These are phyloP conservation scores for Phyllostomus hastatus DNA, from an alignment of 2,113 vertebrate species.

Conservation along the genomic window DNA sequence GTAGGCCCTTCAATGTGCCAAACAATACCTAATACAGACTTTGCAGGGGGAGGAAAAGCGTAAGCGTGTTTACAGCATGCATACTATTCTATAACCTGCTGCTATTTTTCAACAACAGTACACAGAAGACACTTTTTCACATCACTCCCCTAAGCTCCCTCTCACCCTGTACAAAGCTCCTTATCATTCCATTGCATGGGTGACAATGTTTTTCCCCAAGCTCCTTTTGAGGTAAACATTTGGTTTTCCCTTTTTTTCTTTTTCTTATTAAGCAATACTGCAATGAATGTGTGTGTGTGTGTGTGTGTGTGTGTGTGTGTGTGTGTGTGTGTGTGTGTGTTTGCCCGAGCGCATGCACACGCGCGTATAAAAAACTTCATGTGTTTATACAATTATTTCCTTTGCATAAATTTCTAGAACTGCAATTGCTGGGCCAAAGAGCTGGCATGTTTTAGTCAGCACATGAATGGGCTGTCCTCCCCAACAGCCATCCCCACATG, in stretches of 20 bases:
- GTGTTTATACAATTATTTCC: neutral
- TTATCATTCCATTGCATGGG: neutral
- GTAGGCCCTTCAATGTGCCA: neutral
- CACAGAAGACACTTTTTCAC: neutral
- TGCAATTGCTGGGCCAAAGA: neutral
- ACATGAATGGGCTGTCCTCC: neutral
- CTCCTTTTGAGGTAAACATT: neutral
- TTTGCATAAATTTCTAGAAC: neutral
- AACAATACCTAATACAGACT: neutral
- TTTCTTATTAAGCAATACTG: neutral
- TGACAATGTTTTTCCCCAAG: neutral
- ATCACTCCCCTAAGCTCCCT: neutral
- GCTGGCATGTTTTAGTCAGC: neutral
- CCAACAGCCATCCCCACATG: neutral
- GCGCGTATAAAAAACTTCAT: neutral
- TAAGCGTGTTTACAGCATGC: neutral
- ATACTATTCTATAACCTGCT: neutral
- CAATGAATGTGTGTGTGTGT: neutral
- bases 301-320: neutral
- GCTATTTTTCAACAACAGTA: neutral
- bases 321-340: neutral
- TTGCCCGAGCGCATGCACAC: no score
- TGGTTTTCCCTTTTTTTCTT: neutral
- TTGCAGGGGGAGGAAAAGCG: neutral
- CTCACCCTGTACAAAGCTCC: neutral